Conservation (phyloP, 1,140 invertebrate species). For the Zaprionus gabonicus region DNA sequence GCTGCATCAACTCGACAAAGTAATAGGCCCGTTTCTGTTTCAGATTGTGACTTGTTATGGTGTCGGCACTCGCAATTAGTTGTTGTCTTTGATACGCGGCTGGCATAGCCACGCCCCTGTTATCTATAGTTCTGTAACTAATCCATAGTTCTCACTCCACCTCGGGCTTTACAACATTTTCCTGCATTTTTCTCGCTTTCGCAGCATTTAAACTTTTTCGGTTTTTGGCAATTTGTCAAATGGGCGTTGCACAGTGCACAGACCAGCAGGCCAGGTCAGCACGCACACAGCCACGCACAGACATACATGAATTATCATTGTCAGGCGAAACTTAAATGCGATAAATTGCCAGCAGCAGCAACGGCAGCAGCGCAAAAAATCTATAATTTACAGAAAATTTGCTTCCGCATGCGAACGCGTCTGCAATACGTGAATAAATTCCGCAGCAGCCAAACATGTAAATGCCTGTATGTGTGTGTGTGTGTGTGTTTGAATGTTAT, state of each 20-base stretch:
- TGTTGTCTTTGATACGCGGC: background rate
- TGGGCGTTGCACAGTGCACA: conserved; percentile 56
- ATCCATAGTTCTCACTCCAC: background rate
- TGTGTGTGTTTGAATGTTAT: conserved; percentile 23
- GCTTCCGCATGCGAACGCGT: conserved; percentile 64
- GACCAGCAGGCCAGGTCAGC: background rate
- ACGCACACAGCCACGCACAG: conserved; percentile 15
- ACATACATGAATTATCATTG: conserved; percentile 73
- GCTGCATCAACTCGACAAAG: background rate
- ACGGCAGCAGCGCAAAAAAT: conserved; percentile 58
- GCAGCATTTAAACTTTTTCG: conserved; percentile 50
- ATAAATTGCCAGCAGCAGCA: conserved; percentile 72
- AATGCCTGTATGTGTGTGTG: conserved; percentile 6
- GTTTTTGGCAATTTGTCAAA: conserved; percentile 75
- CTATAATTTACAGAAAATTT: conserved; percentile 82
- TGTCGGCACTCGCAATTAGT: conserved; percentile 4
- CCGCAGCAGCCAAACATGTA: conserved; percentile 13
- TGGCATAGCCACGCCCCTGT: background rate
- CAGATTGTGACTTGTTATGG: background rate
- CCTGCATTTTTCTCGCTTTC: conserved; percentile 1
- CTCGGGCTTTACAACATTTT: conserved; percentile 20
- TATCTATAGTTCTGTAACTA: background rate
- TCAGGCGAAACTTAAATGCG: conserved; percentile 75
- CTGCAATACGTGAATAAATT: conserved; percentile 43
- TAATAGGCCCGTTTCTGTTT: conserved; percentile 1